Base-by-base conservation (phyloP, 2,888 invertebrate genomes). In the Drosophila mimica region DNA sequence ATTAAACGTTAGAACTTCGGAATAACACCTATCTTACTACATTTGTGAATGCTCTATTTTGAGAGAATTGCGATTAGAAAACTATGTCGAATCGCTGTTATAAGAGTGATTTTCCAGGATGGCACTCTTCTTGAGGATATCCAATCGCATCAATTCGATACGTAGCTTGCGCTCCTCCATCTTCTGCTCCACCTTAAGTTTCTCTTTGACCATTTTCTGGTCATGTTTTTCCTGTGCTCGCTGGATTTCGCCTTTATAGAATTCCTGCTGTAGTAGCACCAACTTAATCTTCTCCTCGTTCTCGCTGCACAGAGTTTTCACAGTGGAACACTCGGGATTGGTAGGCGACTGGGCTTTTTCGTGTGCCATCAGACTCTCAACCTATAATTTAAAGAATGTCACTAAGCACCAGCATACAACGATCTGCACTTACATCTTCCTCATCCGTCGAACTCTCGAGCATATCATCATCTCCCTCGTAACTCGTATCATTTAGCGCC, bases 141-240 rank as follows among this genome's bases (percentile, higher is more conserved):
- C 56, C 34, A 74, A 46, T 53, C 60, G 43, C 40, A 73, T 67
- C 51, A 61, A 31, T 17, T 73, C 56, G 13, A 73, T 46, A 1
- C 57, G 56, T 11, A 74, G 8, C 3, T 73, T 73, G n/a, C 74
- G 67, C 34, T 74, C 60, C 30, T 57, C 60, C 2, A 43, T 17
- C 25, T 67, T 56, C 34, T 73, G 74, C 9, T 74, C 67, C 4
- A 74, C 46, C 13, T 65, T 74, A 9, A 66, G 25, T n/a, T 74
- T 73, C 56, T 74, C 72, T 20, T 49, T 73, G 4, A 56, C 28
- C 38, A 73, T 66, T 52, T 73, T 60, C 28, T 40, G 67, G 2
- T 66, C 67, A 15, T 73, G 73, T 25, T 74, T 66, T 20, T 66
- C 74, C 40, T 67, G 73, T 1, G 73, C 67, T 20, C 74, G 54